A percentile compares a stretch with the other conserved stretches of the same genome.
Conservation (phyloP, 1,140 invertebrate genomes). For the Cydia pomonella region DNA sequence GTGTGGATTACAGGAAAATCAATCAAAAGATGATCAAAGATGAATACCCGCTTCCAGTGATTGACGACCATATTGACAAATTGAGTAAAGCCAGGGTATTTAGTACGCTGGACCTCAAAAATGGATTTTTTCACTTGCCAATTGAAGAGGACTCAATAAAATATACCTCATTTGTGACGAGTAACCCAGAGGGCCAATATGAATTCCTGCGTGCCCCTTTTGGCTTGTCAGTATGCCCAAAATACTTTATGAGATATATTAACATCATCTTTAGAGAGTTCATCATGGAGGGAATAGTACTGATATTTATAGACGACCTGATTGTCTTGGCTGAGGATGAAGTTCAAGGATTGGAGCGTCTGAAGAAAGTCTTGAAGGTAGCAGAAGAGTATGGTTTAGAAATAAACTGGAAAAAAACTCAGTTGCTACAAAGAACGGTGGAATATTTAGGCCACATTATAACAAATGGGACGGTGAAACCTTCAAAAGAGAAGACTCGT, state of each 20-base stretch:
- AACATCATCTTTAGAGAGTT: conserved; percentile 38
- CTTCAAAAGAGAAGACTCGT: conserved; percentile 38
- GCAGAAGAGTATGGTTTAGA: conserved; percentile 54
- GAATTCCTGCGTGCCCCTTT: conserved; percentile 50
- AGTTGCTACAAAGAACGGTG: background rate
- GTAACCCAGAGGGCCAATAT: conserved; percentile 53
- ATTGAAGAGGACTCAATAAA: conserved; percentile 59
- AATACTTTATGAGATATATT: conserved; percentile 38
- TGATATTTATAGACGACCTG: conserved; percentile 57
- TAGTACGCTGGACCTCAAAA: conserved; percentile 57
- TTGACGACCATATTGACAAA: conserved; percentile 71
- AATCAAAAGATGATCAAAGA: conserved; percentile 35
- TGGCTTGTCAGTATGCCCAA: conserved; percentile 43
- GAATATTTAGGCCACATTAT: background rate
- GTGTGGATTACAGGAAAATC: conserved; percentile 42
- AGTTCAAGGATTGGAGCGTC: conserved; percentile 39
- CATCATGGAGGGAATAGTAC: conserved; percentile 37
- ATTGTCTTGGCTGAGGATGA: conserved; percentile 45
- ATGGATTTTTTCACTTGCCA: conserved; percentile 76
- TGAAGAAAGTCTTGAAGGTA: conserved; percentile 43
- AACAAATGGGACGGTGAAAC: background rate
- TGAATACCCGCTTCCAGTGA: conserved; percentile 69
- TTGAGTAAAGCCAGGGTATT: conserved; percentile 39
- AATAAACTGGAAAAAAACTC: conserved; percentile 57
- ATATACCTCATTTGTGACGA: conserved; percentile 71